Evolutionary conservation across 2,113 vertebrate species (phyloP), one percentile per base, ranked within the genome.

Genomic region (Cryptomyrus ogoouensis): DNA sequence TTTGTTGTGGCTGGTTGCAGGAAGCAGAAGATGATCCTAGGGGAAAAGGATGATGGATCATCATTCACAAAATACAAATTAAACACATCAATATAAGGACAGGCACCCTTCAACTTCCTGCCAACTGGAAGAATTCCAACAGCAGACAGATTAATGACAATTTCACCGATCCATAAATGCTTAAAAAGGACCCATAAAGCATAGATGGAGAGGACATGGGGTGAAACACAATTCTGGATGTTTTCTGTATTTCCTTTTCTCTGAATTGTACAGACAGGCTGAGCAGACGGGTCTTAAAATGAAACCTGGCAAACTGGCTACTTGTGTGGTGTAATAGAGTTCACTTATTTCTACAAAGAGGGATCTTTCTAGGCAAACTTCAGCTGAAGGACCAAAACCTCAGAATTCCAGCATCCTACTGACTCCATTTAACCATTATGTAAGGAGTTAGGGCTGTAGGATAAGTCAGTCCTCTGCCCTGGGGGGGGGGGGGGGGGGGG

Each of bases 1-100:
- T 94, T 97, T 97, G 93, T 96, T 97, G 90, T 96, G 95, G 52
- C 95, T 95, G 15, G 96, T 97, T 53, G 97, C 97, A 91, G 97
- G 97, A 90, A 97, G 27, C 85, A 97, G 94, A 86, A 97, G 94
- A 91, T 97, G 97, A 92, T 97, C 97, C 97, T 97, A 91, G 88
- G 94, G 95, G 93, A 83, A 46, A 31, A 47, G 56, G 3, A 24
- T 31, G n/a, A 6, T 56, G 13, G n/a, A 31, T 84, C 27, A 31
- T 87, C 50, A 52, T 52, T 84, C 80, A 84, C 19, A 53, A 46
- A 47, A 39, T 10, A 1, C 83, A 39, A 21, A 46, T 39, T 35
- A 77, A 35, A 39, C 27, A 13, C 27, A 77, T 77, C 15, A 77
- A 19, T 39, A 17, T 17, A 42, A 44, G 9, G 17, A 84, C 44